Evolutionary conservation across 2,888 invertebrate genomes (phyloP), one percentile per base, ranked within the genome.

Genomic region (Torymus aiolomorphi): DNA sequence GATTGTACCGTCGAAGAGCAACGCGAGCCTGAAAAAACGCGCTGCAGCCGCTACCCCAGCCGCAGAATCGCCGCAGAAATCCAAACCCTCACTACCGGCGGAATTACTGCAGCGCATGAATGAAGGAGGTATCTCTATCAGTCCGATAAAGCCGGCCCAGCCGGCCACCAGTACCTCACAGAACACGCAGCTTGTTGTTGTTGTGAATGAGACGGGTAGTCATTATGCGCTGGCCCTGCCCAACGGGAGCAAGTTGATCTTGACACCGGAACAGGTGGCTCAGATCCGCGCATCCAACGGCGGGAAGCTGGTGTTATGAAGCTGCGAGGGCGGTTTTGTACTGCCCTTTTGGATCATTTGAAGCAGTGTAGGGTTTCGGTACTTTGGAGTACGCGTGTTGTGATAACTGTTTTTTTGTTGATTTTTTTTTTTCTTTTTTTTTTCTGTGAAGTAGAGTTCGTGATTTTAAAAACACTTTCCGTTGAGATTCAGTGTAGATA

Each of bases 211-310:
- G 76, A 89, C 89, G 0, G 90, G 90, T 56, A 90, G 89, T 77
- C 90, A 90, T 82, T 91, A 90, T 76, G 90, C 90, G 10, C 83
- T 90, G 52, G 87, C 89, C n/a, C 80, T 91, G 14, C 90, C 90
- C 0, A 90, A 90, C 63, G 91, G 91, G 0, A 89, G 89, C 77
- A 90, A 90, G 79, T 83, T 91, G 0, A 90, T 90, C 52, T 85
- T 91, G 0, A 90, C 90, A 1, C 89, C 88, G 2, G 90, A 90
- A 73, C 91, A 91, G 74, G 88, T 91, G 1, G 90, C 90, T 0
- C 89, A 90, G 80, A 90, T 91, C 51, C 85, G 91, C 72, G 89
- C 89, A n/a, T 89, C 90, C 0, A 90, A 90, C 79, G 89, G 89
- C 18, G 91, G 91, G 0, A 90, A 89, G 80, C 84, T 90, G 13